These are phyloP conservation scores for Latheticus oryzae DNA, from an alignment of 2,888 invertebrate genomes.

Conservation along the genomic window DNA sequence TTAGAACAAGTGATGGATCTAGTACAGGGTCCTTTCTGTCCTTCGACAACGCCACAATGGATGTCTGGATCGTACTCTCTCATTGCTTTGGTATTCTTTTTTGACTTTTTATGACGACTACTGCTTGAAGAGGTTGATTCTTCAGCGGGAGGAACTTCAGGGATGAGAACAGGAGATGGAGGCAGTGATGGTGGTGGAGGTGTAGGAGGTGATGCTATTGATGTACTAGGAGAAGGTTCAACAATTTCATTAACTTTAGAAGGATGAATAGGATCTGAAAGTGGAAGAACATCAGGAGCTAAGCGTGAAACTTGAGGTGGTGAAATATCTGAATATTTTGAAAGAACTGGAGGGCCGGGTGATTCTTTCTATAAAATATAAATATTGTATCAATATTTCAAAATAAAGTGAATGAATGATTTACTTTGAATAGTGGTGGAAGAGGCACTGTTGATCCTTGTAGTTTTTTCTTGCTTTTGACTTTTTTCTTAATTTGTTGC, in stretches of 20 bases:
- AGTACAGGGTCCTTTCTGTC: slow-evolving; percentile 80
- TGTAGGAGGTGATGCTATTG: slow-evolving; percentile 38
- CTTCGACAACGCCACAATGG: slow-evolving; percentile 83
- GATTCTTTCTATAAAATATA: slow-evolving; percentile 37
- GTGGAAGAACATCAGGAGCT: slow-evolving; percentile 26
- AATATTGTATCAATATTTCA: not conserved
- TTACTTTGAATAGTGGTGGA: slow-evolving; percentile 58
- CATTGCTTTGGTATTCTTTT: slow-evolving; percentile 49
- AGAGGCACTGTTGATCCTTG: slow-evolving; percentile 50
- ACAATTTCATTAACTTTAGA: slow-evolving; percentile 21
- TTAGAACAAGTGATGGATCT: slow-evolving; percentile 76
- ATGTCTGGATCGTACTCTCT: slow-evolving; percentile 83
- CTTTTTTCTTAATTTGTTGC: slow-evolving; percentile 56
- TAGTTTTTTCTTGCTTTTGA: slow-evolving; percentile 56
- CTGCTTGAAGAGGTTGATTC: slow-evolving; percentile 40
- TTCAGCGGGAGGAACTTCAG: slow-evolving; percentile 48
- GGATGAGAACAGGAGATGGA: slow-evolving; percentile 42
- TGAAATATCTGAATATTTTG: slow-evolving; percentile 34
- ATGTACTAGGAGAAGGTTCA: slow-evolving; percentile 37
- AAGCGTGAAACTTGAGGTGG: slow-evolving; percentile 26
- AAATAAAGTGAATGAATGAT: slow-evolving; percentile 1
- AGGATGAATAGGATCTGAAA: slow-evolving; percentile 8
- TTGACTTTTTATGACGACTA: slow-evolving; percentile 51
- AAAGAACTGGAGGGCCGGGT: slow-evolving; percentile 30
- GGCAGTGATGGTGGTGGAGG: slow-evolving; percentile 44